Evolutionary conservation across 2,888 invertebrate genomes (phyloP).

Genomic region (Stenodera caucasica): DNA sequence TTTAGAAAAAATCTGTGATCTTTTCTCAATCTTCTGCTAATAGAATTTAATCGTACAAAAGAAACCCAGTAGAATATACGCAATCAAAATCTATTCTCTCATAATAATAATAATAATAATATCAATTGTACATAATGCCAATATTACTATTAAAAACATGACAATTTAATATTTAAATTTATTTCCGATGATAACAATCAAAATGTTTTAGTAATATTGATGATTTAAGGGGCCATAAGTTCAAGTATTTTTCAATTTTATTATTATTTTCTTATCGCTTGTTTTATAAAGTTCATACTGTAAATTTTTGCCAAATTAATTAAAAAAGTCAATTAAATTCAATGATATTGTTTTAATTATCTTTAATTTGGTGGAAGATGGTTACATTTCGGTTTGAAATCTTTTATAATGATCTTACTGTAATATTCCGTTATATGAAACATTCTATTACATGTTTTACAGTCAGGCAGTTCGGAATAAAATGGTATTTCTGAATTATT

Average conservation of each 20-base stretch:
- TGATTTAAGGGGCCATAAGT: conserved; percentile 13
- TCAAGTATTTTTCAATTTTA: conserved; percentile 19
- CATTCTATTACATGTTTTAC: conserved; percentile 38
- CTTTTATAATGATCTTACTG: conserved; percentile 33
- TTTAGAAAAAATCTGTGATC: conserved; percentile 46
- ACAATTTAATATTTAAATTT: background rate
- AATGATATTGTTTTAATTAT: conserved; percentile 15
- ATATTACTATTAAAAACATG: background rate
- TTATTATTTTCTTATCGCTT: conserved; percentile 29
- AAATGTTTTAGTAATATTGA: conserved; percentile 16
- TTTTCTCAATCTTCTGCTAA: conserved; percentile 48
- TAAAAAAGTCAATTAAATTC: conserved; percentile 45
- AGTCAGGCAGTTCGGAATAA: conserved; percentile 49
- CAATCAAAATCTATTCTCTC: conserved; percentile 46
- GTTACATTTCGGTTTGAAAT: conserved; percentile 39
- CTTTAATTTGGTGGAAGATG: conserved; percentile 37
- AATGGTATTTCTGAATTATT: conserved; percentile 37
- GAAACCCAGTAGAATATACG: conserved; percentile 28
- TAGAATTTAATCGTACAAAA: conserved; percentile 43
- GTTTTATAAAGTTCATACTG: conserved; percentile 39
- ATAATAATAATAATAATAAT: conserved; percentile 10
- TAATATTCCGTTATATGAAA: conserved; percentile 32
- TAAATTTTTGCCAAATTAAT: conserved; percentile 49
- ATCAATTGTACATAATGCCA: conserved; percentile 9
- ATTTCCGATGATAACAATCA: conserved; percentile 5